phyloP scores from a whole-genome alignment of 1,140 invertebrate species.

The Diabrotica undecimpunctata region DNA sequence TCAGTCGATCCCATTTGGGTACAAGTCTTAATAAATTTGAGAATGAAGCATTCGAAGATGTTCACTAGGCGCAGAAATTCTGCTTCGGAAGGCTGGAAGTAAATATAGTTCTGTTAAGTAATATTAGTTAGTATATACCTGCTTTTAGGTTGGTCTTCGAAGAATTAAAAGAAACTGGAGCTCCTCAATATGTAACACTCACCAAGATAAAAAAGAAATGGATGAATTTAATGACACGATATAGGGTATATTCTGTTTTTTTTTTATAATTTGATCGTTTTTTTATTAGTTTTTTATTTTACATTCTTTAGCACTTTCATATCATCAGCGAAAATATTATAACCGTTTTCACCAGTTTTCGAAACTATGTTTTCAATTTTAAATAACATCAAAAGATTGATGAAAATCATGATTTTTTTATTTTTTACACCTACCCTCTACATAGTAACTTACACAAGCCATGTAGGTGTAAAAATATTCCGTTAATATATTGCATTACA shows the following conservation, averaged over 20 bases:
- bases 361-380: background rate
- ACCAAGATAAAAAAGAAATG: constrained; percentile 32
- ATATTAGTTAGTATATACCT: background rate
- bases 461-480: too few species aligned
- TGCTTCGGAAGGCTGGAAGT: constrained; percentile 29
- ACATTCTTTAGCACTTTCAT: background rate
- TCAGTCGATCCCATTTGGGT: constrained; percentile 31
- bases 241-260: constrained; percentile 17
- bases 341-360: constrained; percentile 12
- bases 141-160: constrained; percentile 23
- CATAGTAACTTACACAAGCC: too few species aligned
- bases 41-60: constrained; percentile 30
- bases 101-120: background rate
- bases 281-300: too few species aligned
- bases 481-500: too few species aligned
- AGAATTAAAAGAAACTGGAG: constrained; percentile 29
- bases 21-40: constrained; percentile 32
- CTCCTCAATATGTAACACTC: constrained; percentile 23
- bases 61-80: constrained; percentile 31
- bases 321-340: constrained; percentile 6
- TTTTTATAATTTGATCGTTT: too few species aligned
- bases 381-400: too few species aligned
- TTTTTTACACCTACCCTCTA: too few species aligned
- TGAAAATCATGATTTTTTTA: too few species aligned
- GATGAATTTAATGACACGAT: constrained; percentile 34